phyloP scores from a whole-genome alignment of 2,113 vertebrate genomes.

The Sphyrna mokarran region DNA sequence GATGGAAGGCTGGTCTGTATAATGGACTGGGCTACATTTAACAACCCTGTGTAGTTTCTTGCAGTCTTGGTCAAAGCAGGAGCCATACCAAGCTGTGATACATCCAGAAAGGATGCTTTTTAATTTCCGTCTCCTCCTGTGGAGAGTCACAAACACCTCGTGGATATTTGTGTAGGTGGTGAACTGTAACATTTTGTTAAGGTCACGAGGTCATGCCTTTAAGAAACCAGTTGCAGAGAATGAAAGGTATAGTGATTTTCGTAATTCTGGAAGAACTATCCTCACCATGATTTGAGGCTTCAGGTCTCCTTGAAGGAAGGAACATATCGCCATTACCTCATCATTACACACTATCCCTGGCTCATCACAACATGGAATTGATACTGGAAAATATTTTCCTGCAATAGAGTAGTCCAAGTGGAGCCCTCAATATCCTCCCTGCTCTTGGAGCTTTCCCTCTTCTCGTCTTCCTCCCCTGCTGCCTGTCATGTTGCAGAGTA shows the following conservation, averaged over 20 bases:
- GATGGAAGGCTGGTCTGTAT: no score
- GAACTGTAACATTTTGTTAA: background rate
- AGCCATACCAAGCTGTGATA: no score
- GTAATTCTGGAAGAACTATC: background rate
- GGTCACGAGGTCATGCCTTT: background rate
- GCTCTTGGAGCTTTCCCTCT: background rate
- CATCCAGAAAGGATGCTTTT: no score
- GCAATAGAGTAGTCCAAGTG: background rate
- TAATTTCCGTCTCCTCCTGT: background rate
- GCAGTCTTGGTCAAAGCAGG: no score
- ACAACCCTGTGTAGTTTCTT: no score
- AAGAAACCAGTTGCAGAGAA: background rate
- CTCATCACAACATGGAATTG: background rate
- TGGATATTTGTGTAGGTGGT: background rate
- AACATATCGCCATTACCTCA: background rate
- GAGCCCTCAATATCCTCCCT: background rate
- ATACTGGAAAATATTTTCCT: background rate
- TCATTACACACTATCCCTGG: no score
- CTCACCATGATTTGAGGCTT: background rate
- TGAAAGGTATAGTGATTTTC: background rate
- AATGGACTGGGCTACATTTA: no score
- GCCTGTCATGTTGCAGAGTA: background rate
- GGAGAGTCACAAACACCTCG: background rate
- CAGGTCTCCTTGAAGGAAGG: background rate
- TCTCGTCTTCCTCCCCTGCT: background rate